phyloP scores from a whole-genome alignment of 2,113 vertebrate genomes.

The Cyanoliseus patagonus region DNA sequence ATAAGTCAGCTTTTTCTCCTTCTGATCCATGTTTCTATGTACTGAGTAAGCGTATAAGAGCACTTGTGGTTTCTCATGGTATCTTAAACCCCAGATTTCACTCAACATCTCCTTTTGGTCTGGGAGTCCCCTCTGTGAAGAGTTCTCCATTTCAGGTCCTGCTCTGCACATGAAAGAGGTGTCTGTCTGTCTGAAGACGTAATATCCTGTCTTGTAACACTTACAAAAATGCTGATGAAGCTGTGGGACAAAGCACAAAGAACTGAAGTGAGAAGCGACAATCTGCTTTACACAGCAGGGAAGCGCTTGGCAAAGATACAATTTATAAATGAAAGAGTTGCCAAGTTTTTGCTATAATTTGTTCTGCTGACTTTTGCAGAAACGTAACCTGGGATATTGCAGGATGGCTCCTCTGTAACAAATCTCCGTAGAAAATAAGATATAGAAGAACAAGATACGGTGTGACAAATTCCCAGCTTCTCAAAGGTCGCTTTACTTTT shows the following conservation, averaged over 20 bases:
- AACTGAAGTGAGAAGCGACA: conserved; percentile 38
- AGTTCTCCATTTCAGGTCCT: not conserved
- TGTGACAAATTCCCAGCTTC: not conserved
- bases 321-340: not conserved
- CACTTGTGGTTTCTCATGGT: rapidly evolving
- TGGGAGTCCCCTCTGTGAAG: not conserved
- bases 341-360: not conserved
- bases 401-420: not conserved
- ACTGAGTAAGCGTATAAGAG: not conserved
- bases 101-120: not conserved
- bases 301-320: conserved; percentile 21
- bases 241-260: not conserved
- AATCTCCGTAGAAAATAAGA: not conserved
- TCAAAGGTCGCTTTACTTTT: rapidly evolving
- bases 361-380: conserved; percentile 32
- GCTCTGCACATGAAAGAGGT: not conserved
- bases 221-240: conserved; percentile 1
- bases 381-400: not conserved
- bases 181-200: not conserved
- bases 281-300: conserved; percentile 46
- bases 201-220: not conserved
- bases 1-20: not conserved
- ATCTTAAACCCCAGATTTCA: not conserved
- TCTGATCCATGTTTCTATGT: not conserved
- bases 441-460: rapidly evolving